phyloP scores from a whole-genome alignment of 2,797 vertebrate genomes.

The Anniella stebbinsi region DNA sequence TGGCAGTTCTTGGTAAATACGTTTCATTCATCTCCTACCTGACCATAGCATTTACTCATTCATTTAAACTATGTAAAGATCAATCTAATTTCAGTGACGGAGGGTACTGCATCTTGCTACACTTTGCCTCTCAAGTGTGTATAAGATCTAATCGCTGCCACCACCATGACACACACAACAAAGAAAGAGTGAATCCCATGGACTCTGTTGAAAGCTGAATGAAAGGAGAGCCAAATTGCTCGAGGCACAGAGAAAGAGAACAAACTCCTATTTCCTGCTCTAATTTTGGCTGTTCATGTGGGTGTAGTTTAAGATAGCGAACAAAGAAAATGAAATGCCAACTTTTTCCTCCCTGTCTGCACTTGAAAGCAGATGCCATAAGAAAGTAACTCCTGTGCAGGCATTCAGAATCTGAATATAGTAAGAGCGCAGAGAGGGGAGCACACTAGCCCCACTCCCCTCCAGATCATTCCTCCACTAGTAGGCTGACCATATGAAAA shows the following conservation, averaged over 20 bases:
- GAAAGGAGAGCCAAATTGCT: slow-evolving; percentile 5
- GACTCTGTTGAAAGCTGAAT: background rate
- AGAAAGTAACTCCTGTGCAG: background rate
- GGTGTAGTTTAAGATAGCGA: background rate
- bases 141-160: background rate
- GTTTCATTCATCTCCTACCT: background rate
- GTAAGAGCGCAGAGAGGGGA: too few relatives aligned
- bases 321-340: background rate
- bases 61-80: background rate
- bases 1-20: background rate
- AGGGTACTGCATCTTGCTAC: background rate
- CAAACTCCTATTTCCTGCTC: background rate
- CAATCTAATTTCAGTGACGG: background rate
- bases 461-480: background rate
- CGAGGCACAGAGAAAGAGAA: background rate
- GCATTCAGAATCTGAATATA: too few relatives aligned
- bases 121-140: background rate
- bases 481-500: too few relatives aligned
- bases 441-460: too few relatives aligned
- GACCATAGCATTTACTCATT: background rate
- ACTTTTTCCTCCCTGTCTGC: background rate
- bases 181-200: background rate
- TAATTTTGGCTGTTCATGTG: background rate
- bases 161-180: background rate
- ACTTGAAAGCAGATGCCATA: background rate